A percentile compares a stretch with the other conserved stretches of the same genome.
Conservation (phyloP, 2,113 vertebrate genomes). For the Corythornis cristatus region DNA sequence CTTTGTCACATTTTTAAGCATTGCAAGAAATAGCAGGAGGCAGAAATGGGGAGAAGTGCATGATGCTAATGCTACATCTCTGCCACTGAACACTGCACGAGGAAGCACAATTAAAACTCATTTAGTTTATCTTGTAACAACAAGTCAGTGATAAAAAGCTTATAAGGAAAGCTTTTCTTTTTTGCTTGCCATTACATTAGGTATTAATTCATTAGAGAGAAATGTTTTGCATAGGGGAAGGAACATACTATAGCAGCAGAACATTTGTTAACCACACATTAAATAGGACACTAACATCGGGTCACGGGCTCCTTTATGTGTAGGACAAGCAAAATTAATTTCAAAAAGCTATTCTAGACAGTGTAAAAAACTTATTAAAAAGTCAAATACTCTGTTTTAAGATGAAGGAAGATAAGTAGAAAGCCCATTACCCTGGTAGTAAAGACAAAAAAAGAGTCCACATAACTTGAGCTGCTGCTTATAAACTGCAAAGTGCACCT, state of each 20-base stretch:
- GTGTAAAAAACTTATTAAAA: background rate
- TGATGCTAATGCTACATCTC: background rate
- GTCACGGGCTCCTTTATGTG: constrained; percentile 13
- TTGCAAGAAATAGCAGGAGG: background rate
- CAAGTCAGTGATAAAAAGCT: constrained; percentile 29
- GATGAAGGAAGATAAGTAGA: background rate
- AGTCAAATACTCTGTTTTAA: constrained; percentile 4
- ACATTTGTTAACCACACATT: background rate
- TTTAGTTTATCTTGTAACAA: constrained; percentile 54
- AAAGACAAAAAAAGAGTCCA: background rate
- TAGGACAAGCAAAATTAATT: constrained; percentile 37
- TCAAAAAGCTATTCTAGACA: background rate
- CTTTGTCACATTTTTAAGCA: background rate
- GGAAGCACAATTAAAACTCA: constrained; percentile 56
- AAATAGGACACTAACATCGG: constrained; percentile 40
- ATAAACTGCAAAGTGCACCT: background rate
- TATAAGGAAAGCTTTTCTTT: constrained; percentile 10
- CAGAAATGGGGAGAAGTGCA: background rate
- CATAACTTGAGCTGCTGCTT: background rate
- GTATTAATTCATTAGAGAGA: constrained; percentile 8
- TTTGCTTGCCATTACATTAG: background rate
- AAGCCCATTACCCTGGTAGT: background rate
- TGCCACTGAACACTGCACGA: background rate
- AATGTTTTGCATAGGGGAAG: background rate
- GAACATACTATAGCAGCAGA: background rate